phyloP scores from a whole-genome alignment of 2,113 vertebrate genomes.

The Ammospiza caudacuta region DNA sequence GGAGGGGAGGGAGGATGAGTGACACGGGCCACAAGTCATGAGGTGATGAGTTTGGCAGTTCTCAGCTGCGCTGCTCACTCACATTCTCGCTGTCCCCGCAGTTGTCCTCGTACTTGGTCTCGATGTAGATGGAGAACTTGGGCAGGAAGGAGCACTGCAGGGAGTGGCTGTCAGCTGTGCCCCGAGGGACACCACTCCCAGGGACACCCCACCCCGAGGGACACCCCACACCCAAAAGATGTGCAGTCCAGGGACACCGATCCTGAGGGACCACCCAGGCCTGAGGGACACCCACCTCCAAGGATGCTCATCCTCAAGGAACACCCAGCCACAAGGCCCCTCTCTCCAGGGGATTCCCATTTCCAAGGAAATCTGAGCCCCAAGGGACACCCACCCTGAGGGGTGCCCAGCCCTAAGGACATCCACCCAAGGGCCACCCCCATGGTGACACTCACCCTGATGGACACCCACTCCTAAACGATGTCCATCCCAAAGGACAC shows the following conservation, averaged over 20 bases:
- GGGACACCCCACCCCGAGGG: background rate
- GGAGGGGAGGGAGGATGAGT: background rate
- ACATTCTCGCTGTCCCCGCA: constrained; percentile 73
- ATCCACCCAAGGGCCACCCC: background rate
- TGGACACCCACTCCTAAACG: background rate
- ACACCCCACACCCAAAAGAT: background rate
- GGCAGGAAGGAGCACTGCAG: constrained; percentile 80
- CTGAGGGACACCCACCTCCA: background rate
- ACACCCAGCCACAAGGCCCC: background rate
- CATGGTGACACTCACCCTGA: background rate
- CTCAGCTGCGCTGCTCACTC: background rate
- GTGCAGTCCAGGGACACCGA: background rate
- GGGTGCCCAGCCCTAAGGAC: background rate
- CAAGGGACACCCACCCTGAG: background rate
- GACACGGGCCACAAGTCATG: accelerated
- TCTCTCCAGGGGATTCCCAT: background rate
- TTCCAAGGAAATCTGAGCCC: background rate
- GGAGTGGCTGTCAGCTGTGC: background rate
- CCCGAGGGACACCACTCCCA: accelerated
- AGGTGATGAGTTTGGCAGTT: background rate
- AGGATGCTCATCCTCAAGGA: background rate
- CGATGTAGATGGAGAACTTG: constrained; percentile 81
- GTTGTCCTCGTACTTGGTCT: constrained; percentile 81
- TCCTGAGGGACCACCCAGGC: background rate
- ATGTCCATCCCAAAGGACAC: background rate